Evolutionary conservation across 2,797 vertebrate species (phyloP).

Genomic region (Liasis olivaceus): DNA sequence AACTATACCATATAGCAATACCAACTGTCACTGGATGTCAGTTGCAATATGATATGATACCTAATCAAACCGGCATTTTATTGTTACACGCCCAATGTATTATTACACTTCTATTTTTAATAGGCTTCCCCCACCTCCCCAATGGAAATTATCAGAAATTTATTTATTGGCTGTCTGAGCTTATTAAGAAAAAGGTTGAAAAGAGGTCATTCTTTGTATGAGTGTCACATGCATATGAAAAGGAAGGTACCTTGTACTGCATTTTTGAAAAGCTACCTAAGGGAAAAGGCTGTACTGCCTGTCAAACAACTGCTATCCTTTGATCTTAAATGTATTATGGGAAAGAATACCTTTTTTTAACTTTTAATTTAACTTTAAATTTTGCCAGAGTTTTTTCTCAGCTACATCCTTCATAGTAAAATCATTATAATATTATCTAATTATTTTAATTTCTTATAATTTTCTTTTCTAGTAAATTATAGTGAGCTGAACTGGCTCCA

Average conservation of each 20-base stretch:
- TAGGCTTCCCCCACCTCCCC: background rate
- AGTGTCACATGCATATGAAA: background rate
- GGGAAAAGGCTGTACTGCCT: background rate
- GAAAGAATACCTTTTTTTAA: background rate
- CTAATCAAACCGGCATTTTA: constrained; percentile 8
- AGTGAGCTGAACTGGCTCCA: background rate
- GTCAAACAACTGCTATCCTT: background rate
- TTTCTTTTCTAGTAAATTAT: background rate
- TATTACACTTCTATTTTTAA: constrained; percentile 25
- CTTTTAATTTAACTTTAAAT: background rate
- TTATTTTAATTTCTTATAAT: background rate
- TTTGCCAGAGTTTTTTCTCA: background rate
- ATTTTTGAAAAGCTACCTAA: background rate
- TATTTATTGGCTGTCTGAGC: background rate
- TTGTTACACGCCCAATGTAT: constrained; percentile 9
- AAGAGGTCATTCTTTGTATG: background rate
- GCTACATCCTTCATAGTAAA: background rate
- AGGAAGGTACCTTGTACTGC: background rate
- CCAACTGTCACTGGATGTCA: constrained; percentile 27
- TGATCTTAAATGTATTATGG: background rate
- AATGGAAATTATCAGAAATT: background rate
- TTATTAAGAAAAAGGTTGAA: background rate
- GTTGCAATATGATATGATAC: constrained; percentile 4
- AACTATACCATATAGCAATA: background rate
- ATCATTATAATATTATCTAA: background rate